Evolutionary conservation across 1,140 invertebrate species (phyloP), one percentile per base, ranked within the genome.

Genomic region (Ctenoplectra terminalis): DNA sequence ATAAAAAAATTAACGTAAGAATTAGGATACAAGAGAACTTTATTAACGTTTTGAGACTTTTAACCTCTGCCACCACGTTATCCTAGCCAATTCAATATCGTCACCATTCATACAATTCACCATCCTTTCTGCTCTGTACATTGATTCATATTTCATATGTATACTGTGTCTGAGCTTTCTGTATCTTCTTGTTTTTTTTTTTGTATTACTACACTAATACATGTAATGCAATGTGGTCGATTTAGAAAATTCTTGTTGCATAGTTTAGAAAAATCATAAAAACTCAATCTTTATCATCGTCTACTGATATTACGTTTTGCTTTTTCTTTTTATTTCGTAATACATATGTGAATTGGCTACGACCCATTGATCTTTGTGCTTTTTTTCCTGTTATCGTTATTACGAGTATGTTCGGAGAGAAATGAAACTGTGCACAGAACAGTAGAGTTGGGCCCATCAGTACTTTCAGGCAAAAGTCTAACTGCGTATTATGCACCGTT

Each of bases 11-110:
- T 74, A 54, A 67, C 37, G 31, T 81, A 71, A 40, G 23, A 29
- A 50, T 80, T 80, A 77, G 37, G 63, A 79, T 83, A 89, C 29
- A 85, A 85, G 82, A 81, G n/a, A 81, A 79, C 71, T 88, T 87
- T 87, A 71, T 87, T 88, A 52, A 85, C 63, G 61, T 70, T 64
- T 79, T 64, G 46, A 72, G 48, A 66, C 66, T 70, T 78, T 64
- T 17, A 43, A 82, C 54, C 46, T 64, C 46, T 43, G 73, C 17
- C 48, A 43, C 64, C 11, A 71, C 26, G 23, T 37, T 34, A 72
- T 1, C 11, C 37, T 34, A 80, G 54, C 48, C 31, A 77, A 81
- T 64, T 82, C 26, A 61, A 80, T 74, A 37, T 79, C 43, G 60
- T 80, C 46, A 7, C n/a, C 34, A 60, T 48, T 71, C 69, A 58